These are phyloP conservation scores for Cecropterus lyciades DNA, from an alignment of 1,140 invertebrate genomes.

Conservation along the genomic window DNA sequence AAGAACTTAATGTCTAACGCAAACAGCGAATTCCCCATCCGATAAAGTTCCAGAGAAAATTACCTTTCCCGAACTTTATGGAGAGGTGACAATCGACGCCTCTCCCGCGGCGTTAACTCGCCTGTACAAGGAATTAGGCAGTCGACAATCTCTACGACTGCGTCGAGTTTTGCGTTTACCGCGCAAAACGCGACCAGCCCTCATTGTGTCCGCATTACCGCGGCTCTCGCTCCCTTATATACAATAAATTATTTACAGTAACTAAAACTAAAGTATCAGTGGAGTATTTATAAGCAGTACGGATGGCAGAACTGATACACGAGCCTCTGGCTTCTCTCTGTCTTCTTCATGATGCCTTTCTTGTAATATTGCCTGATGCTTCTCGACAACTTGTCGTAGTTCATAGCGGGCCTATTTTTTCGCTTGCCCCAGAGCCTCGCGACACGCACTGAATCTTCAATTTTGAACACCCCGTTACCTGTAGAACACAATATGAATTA, in stretches of 20 bases:
- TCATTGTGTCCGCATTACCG: slow-evolving; percentile 76
- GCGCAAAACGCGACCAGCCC: slow-evolving; percentile 64
- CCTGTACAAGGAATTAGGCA: slow-evolving; percentile 49
- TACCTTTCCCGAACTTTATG: slow-evolving; percentile 80
- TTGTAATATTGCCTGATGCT: slow-evolving; percentile 99
- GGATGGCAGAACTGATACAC: slow-evolving; percentile 99
- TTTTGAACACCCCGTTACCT: slow-evolving; percentile 98
- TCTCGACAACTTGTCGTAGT: slow-evolving; percentile 99
- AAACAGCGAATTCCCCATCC: slow-evolving; percentile 63
- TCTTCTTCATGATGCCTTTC: slow-evolving; percentile 99
- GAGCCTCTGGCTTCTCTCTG: slow-evolving; percentile 97
- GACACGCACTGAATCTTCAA: slow-evolving; percentile 98
- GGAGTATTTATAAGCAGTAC: slow-evolving; percentile 89
- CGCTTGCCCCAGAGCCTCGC: slow-evolving; percentile 98
- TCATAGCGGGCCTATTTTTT: slow-evolving; percentile 99
- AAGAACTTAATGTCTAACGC: slow-evolving; percentile 67
- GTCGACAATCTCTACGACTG: slow-evolving; percentile 62
- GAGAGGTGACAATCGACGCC: slow-evolving; percentile 57
- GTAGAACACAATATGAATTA: slow-evolving; percentile 68
- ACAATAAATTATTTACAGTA: slow-evolving; percentile 81
- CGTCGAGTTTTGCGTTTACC: slow-evolving; percentile 57
- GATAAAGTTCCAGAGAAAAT: slow-evolving; percentile 79
- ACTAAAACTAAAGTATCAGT: slow-evolving; percentile 48
- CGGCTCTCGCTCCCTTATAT: slow-evolving; percentile 77
- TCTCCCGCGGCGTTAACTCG: slow-evolving; percentile 47